Percentiles rank a stretch among this genome's conserved stretches.
Conservation (phyloP, 2,113 vertebrate genomes). For the Acinonyx jubatus region DNA sequence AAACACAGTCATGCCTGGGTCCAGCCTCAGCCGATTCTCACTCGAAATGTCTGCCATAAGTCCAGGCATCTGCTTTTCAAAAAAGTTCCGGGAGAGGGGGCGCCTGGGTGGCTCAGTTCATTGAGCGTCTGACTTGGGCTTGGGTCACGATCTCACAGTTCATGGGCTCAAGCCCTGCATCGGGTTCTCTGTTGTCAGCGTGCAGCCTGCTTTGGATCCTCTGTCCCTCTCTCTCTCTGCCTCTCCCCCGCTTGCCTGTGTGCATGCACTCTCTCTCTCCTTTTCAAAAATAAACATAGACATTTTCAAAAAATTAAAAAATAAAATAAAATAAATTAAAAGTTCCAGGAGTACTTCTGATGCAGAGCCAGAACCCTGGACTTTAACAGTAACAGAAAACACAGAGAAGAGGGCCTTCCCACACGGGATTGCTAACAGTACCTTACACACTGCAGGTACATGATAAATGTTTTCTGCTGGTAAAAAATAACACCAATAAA, state of each 20-base stretch:
- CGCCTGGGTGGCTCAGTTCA: too few species aligned
- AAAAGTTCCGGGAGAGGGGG: background rate
- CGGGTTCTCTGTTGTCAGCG: too few species aligned
- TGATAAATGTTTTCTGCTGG: background rate
- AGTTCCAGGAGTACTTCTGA: background rate
- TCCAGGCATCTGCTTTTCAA: background rate
- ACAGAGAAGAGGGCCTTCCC: background rate
- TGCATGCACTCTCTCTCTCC: too few species aligned
- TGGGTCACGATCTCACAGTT: too few species aligned
- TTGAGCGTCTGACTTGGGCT: too few species aligned
- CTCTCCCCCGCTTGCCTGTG: too few species aligned
- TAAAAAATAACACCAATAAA: background rate
- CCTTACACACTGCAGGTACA: background rate
- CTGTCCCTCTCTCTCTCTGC: too few species aligned
- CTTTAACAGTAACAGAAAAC: background rate
- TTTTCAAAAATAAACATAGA: too few species aligned
- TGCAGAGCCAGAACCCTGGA: background rate
- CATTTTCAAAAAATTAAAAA: too few species aligned
- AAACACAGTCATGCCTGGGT: background rate
- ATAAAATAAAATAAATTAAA: background rate
- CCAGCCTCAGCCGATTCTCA: background rate
- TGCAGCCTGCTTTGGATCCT: too few species aligned
- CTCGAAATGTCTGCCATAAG: background rate
- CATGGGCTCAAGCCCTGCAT: too few species aligned
- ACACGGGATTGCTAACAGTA: background rate